phyloP scores from a whole-genome alignment of 2,113 vertebrate species.

The Anarrhichthys ocellatus region DNA sequence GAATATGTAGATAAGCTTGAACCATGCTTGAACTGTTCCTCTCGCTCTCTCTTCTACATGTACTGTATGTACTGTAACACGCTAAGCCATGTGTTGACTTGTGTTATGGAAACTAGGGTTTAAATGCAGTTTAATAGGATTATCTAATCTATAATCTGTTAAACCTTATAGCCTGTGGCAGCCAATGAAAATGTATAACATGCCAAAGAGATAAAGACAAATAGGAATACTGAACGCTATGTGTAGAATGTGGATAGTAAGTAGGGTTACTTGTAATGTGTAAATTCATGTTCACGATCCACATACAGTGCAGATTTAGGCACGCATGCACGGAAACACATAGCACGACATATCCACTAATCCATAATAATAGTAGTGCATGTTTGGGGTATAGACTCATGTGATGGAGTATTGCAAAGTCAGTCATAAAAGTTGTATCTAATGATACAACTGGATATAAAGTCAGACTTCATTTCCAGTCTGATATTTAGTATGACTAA shows the following conservation, averaged over 20 bases:
- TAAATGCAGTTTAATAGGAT: constrained; percentile 69
- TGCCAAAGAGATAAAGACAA: constrained; percentile 65
- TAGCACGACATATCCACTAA: not conserved
- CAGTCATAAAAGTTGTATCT: not conserved
- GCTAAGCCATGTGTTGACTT: constrained; percentile 48
- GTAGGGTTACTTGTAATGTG: not conserved
- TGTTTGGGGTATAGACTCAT: not conserved
- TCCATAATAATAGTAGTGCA: not conserved
- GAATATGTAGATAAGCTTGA: not conserved
- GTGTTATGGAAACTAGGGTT: constrained; percentile 52
- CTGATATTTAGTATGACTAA: not conserved
- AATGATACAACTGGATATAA: not conserved
- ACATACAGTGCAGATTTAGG: not conserved
- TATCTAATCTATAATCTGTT: constrained; percentile 71
- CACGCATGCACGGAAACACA: not conserved
- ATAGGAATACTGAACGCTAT: constrained; percentile 33
- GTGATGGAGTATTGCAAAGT: not conserved
- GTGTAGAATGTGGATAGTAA: constrained; percentile 6
- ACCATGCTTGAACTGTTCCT: not conserved
- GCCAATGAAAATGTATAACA: constrained; percentile 58
- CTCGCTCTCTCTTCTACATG: not conserved
- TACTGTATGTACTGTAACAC: constrained; percentile 28
- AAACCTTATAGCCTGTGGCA: constrained; percentile 56
- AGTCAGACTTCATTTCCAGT: not conserved
- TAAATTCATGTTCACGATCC: constrained; percentile 2